Evolutionary conservation across 2,113 vertebrate genomes (phyloP).

Genomic region (Nesoenas mayeri): DNA sequence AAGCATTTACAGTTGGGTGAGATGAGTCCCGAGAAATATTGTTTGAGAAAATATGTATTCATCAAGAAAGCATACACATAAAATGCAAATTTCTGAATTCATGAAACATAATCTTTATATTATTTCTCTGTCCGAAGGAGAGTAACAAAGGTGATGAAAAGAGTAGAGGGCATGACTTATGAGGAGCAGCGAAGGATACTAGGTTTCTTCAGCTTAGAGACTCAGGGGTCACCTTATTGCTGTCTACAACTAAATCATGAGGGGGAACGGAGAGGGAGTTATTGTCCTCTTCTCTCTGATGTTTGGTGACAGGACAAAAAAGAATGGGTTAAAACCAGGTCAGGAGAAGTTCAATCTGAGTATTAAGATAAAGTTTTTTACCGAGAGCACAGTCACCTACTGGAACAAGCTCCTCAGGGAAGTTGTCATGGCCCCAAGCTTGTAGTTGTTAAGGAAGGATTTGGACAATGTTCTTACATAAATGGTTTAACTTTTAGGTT

Average conservation of each 20-base stretch:
- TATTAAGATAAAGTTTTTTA: not conserved
- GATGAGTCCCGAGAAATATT: not conserved
- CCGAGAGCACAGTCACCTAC: not conserved
- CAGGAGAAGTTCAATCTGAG: not conserved
- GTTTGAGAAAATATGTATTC: not conserved
- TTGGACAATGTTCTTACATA: not conserved
- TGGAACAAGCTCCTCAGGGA: not conserved
- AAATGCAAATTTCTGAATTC: not conserved
- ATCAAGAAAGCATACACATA: not conserved
- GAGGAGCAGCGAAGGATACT: not conserved
- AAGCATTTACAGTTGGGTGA: not conserved
- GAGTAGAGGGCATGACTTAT: not conserved
- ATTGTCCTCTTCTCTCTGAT: not conserved
- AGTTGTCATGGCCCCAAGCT: too few species aligned
- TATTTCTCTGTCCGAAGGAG: not conserved
- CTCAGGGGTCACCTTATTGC: not conserved
- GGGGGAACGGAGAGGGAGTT: accelerated
- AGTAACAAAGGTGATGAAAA: not conserved
- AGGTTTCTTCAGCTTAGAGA: not conserved
- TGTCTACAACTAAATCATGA: not conserved
- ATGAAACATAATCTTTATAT: not conserved
- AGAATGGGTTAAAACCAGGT: not conserved
- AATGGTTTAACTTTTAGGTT: not conserved
- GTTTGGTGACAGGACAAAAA: not conserved
- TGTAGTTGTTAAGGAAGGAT: not conserved